Conservation (phyloP, 2,113 vertebrate species). For the Stegastes partitus region DNA sequence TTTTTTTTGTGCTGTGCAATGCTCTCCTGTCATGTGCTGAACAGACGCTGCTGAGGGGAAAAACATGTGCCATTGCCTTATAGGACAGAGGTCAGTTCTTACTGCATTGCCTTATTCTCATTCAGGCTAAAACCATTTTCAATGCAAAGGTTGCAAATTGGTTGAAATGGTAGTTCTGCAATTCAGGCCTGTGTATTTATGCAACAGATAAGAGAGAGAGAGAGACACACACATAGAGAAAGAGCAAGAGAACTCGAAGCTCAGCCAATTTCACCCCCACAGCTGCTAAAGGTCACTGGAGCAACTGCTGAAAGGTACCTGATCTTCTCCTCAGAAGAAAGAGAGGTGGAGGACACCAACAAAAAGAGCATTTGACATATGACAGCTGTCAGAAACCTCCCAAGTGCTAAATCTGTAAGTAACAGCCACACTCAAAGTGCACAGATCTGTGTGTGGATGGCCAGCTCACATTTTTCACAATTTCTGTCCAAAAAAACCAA, state of each 20-base stretch:
- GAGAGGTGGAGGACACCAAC: conserved; percentile 42
- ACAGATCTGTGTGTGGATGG: not conserved
- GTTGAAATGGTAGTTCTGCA: conserved; percentile 21
- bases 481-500: not conserved
- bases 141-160: conserved; percentile 47
- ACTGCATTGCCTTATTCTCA: not conserved
- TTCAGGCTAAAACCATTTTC: not conserved
- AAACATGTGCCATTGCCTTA: not conserved
- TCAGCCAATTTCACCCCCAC: conserved; percentile 61
- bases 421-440: conserved; percentile 25
- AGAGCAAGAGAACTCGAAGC: conserved; percentile 36
- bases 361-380: conserved; percentile 58
- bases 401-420: conserved; percentile 43
- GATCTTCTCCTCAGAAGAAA: conserved; percentile 65
- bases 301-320: conserved; percentile 65
- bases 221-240: conserved; percentile 8
- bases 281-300: conserved; percentile 80
- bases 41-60: not conserved
- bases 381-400: conserved; percentile 54
- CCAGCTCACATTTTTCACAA: not conserved
- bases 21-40: conserved; percentile 9
- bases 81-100: conserved; percentile 9
- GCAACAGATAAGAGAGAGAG: conserved; percentile 1
- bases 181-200: not conserved
- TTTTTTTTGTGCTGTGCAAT: conserved; percentile 19